These are phyloP conservation scores for Polietes domitor DNA, from an alignment of 2,888 invertebrate species.

Conservation along the genomic window DNA sequence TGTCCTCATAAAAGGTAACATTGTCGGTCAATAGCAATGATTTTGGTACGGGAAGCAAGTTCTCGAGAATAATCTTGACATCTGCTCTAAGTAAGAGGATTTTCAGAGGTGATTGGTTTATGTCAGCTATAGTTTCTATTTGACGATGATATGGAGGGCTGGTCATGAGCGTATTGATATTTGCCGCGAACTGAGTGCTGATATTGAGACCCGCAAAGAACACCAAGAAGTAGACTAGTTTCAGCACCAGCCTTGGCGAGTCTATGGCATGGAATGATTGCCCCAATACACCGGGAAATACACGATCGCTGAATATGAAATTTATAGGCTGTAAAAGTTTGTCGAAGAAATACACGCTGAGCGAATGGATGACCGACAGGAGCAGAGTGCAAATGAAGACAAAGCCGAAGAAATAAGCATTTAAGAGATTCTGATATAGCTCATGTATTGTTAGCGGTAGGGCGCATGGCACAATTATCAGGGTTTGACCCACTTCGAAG, in stretches of 20 bases:
- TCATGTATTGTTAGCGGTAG: conserved; percentile 3
- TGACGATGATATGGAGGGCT: conserved; percentile 34
- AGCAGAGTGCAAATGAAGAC: conserved; percentile 17
- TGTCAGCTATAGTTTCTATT: not conserved
- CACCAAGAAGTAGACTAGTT: conserved; percentile 44
- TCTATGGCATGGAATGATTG: conserved; percentile 29
- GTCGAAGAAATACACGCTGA: conserved; percentile 40
- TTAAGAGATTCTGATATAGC: conserved; percentile 33
- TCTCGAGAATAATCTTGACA: too few relatives aligned
- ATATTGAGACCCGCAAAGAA: conserved; percentile 55
- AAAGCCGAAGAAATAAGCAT: not conserved
- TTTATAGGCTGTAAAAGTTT: not conserved
- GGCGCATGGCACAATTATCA: conserved; percentile 58
- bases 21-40: not conserved
- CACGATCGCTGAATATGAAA: conserved; percentile 50
- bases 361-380: conserved; percentile 39
- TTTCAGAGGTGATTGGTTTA: not conserved
- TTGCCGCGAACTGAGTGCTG: conserved; percentile 48
- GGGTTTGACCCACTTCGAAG: conserved; percentile 5
- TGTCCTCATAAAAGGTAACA: not conserved
- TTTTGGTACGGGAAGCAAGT: not conserved
- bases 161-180: conserved; percentile 60
- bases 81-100: too few relatives aligned
- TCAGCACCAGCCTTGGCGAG: not conserved
- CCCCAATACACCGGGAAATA: conserved; percentile 53